Conservation (phyloP, 1,140 invertebrate species). For the Belonocnema kinseyi region DNA sequence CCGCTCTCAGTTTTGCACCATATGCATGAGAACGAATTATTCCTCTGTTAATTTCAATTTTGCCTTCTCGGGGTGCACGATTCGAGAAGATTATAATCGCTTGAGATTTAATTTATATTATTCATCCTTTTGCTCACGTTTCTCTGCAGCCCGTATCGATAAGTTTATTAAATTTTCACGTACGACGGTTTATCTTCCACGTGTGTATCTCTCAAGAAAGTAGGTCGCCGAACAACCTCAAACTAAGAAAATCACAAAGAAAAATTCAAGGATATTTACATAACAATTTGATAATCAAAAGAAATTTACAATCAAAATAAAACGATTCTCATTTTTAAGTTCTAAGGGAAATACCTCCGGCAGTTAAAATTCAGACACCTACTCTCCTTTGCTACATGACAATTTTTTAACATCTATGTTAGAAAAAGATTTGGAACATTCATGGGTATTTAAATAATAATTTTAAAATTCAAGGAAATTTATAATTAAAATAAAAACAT, state of each 20-base stretch:
- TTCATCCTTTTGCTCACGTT: not conserved
- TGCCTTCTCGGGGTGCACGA: constrained; percentile 9
- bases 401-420: no score
- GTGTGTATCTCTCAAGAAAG: not conserved
- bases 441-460: not conserved
- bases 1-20: not conserved
- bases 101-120: constrained; percentile 22
- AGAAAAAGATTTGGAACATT: not conserved
- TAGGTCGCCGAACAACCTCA: not conserved
- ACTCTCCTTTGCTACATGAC: no score
- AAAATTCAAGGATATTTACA: not conserved
- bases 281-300: not conserved
- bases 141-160: not conserved
- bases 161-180: constrained; percentile 17
- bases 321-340: no score
- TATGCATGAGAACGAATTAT: constrained; percentile 12
- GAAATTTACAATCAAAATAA: not conserved
- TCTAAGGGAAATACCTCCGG: no score
- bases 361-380: no score
- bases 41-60: constrained; percentile 16
- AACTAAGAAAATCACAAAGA: not conserved
- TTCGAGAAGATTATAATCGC: constrained; percentile 15
- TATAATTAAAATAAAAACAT: not conserved
- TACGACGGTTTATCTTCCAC: constrained; percentile 21
- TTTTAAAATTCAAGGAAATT: not conserved